phyloP scores from a whole-genome alignment of 2,888 invertebrate species.

The Sinohyriopsis cumingii region DNA sequence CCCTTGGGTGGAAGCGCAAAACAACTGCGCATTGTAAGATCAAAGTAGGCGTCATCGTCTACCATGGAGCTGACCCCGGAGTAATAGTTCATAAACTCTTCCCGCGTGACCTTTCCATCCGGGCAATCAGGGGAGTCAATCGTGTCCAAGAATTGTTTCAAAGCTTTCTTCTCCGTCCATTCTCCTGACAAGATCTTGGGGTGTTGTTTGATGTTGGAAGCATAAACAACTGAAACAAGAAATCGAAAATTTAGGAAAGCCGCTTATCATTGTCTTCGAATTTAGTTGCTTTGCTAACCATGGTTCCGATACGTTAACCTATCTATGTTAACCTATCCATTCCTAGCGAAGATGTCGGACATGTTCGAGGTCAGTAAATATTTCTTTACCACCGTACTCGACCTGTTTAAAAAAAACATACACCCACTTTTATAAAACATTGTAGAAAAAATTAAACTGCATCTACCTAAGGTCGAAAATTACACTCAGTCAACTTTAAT shows the following conservation, averaged over 20 bases:
- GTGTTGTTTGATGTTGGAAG: conserved; percentile 58
- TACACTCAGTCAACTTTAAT: too few species aligned
- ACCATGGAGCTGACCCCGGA: conserved; percentile 62
- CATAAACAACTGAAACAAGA: conserved; percentile 62
- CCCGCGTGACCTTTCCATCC: conserved; percentile 64
- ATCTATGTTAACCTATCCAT: too few species aligned
- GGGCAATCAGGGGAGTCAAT: conserved; percentile 64
- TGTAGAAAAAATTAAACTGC: too few species aligned
- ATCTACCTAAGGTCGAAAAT: too few species aligned
- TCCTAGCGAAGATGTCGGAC: too few species aligned
- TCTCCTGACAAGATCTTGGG: conserved; percentile 63
- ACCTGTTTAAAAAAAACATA: too few species aligned
- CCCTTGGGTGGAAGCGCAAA: conserved; percentile 54
- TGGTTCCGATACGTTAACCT: too few species aligned
- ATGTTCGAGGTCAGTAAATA: too few species aligned
- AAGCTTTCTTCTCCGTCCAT: conserved; percentile 63
- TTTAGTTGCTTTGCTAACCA: too few species aligned
- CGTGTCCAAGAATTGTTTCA: conserved; percentile 63
- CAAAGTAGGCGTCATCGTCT: conserved; percentile 65
- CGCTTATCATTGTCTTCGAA: not conserved
- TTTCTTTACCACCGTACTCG: too few species aligned
- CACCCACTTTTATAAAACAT: too few species aligned
- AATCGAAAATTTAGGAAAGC: not conserved
- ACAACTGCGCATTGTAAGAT: conserved; percentile 62
- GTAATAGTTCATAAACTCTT: conserved; percentile 66